These are phyloP conservation scores for Carterocephalus palaemon DNA, from an alignment of 2,888 invertebrate genomes.

Conservation along the genomic window DNA sequence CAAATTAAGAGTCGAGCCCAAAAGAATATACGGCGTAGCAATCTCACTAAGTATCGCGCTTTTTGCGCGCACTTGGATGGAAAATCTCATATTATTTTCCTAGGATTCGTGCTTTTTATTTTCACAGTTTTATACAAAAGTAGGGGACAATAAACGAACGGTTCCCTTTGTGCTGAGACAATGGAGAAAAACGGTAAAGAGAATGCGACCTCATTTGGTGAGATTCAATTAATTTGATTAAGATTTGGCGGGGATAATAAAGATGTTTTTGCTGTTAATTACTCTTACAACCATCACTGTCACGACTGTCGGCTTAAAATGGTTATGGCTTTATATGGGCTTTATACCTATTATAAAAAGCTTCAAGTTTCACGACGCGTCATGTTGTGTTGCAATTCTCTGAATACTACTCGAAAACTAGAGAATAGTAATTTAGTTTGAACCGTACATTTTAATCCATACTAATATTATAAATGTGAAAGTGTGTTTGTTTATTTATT, in stretches of 20 bases:
- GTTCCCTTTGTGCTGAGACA: constrained; percentile 53
- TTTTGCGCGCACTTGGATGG: constrained; percentile 44
- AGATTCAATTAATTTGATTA: constrained; percentile 55
- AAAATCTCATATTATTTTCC: constrained; percentile 57
- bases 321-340: too few relatives aligned
- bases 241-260: constrained; percentile 31
- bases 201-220: constrained; percentile 40
- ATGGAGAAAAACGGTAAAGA: constrained; percentile 43
- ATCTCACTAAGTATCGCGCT: constrained; percentile 51
- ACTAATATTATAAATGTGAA: too few relatives aligned
- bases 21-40: constrained; percentile 55
- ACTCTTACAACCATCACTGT: constrained; percentile 3
- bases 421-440: too few relatives aligned
- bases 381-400: too few relatives aligned
- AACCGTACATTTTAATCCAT: too few relatives aligned
- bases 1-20: constrained; percentile 57
- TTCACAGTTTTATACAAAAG: constrained; percentile 43
- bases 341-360: too few relatives aligned
- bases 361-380: too few relatives aligned
- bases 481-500: too few relatives aligned
- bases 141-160: constrained; percentile 52
- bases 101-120: constrained; percentile 45
- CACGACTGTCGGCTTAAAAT: constrained; percentile 1
- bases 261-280: constrained; percentile 20
- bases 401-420: too few relatives aligned